These are phyloP conservation scores for Centropyge bicolor DNA, from an alignment of 2,797 vertebrate genomes.

Conservation along the genomic window DNA sequence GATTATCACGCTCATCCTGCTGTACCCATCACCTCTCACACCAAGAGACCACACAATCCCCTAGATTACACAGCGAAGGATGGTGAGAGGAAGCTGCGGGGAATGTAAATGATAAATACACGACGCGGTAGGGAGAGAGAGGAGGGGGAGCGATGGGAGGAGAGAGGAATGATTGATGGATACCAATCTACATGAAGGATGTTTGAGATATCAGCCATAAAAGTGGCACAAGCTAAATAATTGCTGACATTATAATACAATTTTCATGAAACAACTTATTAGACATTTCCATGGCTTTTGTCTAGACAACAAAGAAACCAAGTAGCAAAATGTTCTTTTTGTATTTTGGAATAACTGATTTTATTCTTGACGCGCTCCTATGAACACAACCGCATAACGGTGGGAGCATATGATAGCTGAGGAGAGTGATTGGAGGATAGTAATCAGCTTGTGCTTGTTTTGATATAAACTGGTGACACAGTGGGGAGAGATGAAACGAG, in stretches of 20 bases:
- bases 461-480: constrained; percentile 70
- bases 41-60: constrained; percentile 81
- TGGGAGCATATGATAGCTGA: constrained; percentile 50
- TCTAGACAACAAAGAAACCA: constrained; percentile 29
- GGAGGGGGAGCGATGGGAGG: constrained; percentile 40
- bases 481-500: constrained; percentile 68
- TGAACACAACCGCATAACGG: constrained; percentile 54
- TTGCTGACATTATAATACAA: constrained; percentile 30
- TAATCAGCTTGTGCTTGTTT: constrained; percentile 68
- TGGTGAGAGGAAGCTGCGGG: constrained; percentile 56
- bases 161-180: constrained; percentile 58
- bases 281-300: constrained; percentile 29
- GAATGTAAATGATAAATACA: constrained; percentile 60
- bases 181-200: constrained; percentile 35
- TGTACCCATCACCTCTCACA: constrained; percentile 84
- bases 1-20: constrained; percentile 84
- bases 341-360: constrained; percentile 44
- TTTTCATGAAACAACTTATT: constrained; percentile 34
- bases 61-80: constrained; percentile 76
- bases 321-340: constrained; percentile 20
- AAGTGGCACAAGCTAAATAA: constrained; percentile 41
- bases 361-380: constrained; percentile 30
- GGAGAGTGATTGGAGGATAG: constrained; percentile 67
- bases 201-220: constrained; percentile 34
- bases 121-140: constrained; percentile 36